phyloP scores from a whole-genome alignment of 2,797 vertebrate species.

The Chloroceryle inda region DNA sequence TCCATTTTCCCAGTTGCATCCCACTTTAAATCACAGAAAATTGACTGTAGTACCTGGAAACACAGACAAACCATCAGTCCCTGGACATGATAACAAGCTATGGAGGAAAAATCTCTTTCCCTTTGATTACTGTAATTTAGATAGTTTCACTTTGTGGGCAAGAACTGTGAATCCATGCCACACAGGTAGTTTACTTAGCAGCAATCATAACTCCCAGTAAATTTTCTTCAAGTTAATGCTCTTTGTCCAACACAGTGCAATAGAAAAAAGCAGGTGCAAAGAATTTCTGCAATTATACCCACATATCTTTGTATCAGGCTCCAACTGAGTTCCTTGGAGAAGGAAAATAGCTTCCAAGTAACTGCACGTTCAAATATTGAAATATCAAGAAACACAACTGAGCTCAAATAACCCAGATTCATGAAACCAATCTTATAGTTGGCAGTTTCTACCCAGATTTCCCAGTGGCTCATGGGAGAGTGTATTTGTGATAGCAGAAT shows the following conservation, averaged over 20 bases:
- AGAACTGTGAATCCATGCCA: background rate
- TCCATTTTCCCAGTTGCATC: background rate
- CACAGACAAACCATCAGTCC: background rate
- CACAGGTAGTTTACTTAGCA: background rate
- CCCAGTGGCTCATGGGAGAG: background rate
- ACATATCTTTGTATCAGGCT: background rate
- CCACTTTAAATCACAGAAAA: slow-evolving; percentile 44
- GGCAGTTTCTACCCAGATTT: background rate
- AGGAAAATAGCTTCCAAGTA: background rate
- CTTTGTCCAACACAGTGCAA: background rate
- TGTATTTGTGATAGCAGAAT: background rate
- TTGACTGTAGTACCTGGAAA: background rate
- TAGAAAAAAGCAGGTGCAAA: background rate
- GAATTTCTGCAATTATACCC: background rate
- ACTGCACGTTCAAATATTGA: background rate
- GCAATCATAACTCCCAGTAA: background rate
- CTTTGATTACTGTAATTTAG: slow-evolving; percentile 31
- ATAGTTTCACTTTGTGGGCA: background rate
- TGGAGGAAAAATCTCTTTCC: slow-evolving; percentile 14
- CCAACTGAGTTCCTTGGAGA: background rate
- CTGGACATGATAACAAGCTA: background rate
- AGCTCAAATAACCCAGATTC: background rate
- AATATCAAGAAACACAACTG: background rate
- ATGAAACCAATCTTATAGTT: background rate
- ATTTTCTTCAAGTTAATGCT: background rate